A percentile compares a stretch with the other conserved stretches of the same genome.
Evolutionary conservation across 2,113 vertebrate genomes (phyloP).

Genomic region (Cyprinodon tularosa): DNA sequence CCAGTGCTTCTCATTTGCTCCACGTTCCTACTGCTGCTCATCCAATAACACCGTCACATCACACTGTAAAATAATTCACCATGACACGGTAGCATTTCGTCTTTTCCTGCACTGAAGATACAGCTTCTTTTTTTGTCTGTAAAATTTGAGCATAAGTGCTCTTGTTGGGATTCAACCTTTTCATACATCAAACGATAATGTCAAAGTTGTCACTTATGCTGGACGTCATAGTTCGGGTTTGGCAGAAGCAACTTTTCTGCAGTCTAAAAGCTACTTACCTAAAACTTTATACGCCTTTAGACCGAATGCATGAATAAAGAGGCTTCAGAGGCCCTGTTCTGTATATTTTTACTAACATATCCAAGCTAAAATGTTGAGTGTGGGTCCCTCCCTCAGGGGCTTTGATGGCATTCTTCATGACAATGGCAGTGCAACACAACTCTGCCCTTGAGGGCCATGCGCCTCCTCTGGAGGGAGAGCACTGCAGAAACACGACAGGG

Average conservation of each 20-base stretch:
- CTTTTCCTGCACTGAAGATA: slow-evolving; percentile 18
- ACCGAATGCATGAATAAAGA: neutral
- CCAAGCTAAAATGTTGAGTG: slow-evolving; percentile 25
- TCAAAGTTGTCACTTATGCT: slow-evolving; percentile 69
- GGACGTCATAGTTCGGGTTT: slow-evolving; percentile 48
- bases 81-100: slow-evolving; percentile 54
- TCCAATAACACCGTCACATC: neutral
- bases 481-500: slow-evolving; percentile 74
- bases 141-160: slow-evolving; percentile 27
- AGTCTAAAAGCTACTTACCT: no score
- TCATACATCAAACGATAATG: slow-evolving; percentile 56
- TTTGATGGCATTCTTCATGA: slow-evolving; percentile 80
- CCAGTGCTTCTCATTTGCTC: no score
- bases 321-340: neutral
- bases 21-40: neutral
- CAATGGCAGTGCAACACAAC: slow-evolving; percentile 74
- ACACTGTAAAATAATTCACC: neutral
- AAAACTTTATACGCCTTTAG: neutral
- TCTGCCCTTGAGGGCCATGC: slow-evolving; percentile 73
- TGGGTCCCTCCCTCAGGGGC: slow-evolving; percentile 64
- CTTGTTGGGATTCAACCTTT: slow-evolving; percentile 71
- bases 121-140: slow-evolving; percentile 32
- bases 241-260: slow-evolving; percentile 10
- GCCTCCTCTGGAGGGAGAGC: slow-evolving; percentile 63
- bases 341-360: neutral